Base-by-base conservation (phyloP, 2,888 invertebrate genomes). In the Drosophila conformis region DNA sequence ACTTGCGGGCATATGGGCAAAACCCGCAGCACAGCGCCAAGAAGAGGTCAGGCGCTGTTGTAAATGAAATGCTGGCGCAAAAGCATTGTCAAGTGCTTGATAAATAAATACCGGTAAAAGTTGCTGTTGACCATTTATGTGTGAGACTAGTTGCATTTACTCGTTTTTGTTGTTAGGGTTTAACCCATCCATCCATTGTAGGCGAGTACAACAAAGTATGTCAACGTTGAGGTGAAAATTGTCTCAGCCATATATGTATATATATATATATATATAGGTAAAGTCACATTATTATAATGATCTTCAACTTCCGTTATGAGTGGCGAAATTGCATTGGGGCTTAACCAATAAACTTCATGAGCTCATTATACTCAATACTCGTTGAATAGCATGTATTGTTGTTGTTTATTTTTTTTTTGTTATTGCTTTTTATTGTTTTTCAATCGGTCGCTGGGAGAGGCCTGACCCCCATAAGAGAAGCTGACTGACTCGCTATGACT, bases 91-190 rank as follows among this genome's bases (percentile, higher is more conserved):
- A 63, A 78, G 78, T 75, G 75, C 70, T 54, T 57, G 38, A 21
- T 66, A 73, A 46, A 77, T 78, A 78, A 78, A 78, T 71, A 25
- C 61, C 78, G 78, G 78, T 78, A 78, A 78, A 75, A 78, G 78
- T 62, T 71, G 77, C 27, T 78, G 63, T 74, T 70, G 74, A 77
- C 77, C 77, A 69, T 78, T 46, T 46, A 46, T 72, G 75, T 52
- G 54, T 54, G 67, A 59, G 51, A 29, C 40, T 52, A 35, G 42
- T 67, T 68, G 60, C 67, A 58, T 11, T 57, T 51, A 49, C 27
- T 3, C 27, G 29, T 11, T 29, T 29, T 59, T 35, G 35, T 63
- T 38, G 21, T 18, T 49, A 66, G 76, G 76, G 76, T 77, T 77
- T 76, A 73, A 69, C 77, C 76, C 77, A 71, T 46, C 48, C 62